Base-by-base conservation (phyloP, 92 coral and sea anemone genomes). In the Chrysogorgia sp. region DNA sequence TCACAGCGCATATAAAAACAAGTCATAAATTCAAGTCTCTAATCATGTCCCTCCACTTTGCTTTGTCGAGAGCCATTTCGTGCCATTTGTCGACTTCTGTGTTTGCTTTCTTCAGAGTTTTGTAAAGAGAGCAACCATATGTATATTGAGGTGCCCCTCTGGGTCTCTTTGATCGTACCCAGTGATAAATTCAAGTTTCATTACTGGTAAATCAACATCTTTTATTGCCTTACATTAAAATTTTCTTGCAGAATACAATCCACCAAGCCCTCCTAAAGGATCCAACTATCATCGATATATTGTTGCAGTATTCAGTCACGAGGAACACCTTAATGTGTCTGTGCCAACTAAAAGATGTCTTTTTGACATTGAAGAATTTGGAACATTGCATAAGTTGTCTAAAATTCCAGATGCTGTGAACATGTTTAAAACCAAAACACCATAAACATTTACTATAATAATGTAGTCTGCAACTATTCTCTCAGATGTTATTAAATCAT, bases 261-360 rank as follows among this genome's bases (percentile, higher is more conserved):
- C 91, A 58, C 94, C 94, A 8, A 21, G 60, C 19, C 94, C 94
- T 22, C 94, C 94, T 0, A 45, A 59, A 34, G 84, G 74, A 31
- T 55, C 83, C 50, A 82, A 82, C 31, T 75, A 59, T 47, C 94
- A 90, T 68, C 84, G 89, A 30, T 90, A 90, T 65, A 84, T 80
- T 75, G 4, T 71, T 10, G 82, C 47, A 28, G 80, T 77, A 23
- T 90, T 87, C 59, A 48, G 86, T 30, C 94, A 90, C 30, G 49
- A 33, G 0, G 26, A 58, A 63, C 45, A 71, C 35, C 45, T 37
- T 33, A 17, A 7, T n/a, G 58, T 47, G 32, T 33, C 64, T 15
- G 50, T 62, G 25, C 76, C 71, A 28, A 28, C n/a, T n/a, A 8
- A 12, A 1, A 89, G 94, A 30, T 81, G 89, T 50, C 12, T 25